Base-by-base conservation (phyloP, 2,797 vertebrate genomes). In the Lacerta agilis region DNA sequence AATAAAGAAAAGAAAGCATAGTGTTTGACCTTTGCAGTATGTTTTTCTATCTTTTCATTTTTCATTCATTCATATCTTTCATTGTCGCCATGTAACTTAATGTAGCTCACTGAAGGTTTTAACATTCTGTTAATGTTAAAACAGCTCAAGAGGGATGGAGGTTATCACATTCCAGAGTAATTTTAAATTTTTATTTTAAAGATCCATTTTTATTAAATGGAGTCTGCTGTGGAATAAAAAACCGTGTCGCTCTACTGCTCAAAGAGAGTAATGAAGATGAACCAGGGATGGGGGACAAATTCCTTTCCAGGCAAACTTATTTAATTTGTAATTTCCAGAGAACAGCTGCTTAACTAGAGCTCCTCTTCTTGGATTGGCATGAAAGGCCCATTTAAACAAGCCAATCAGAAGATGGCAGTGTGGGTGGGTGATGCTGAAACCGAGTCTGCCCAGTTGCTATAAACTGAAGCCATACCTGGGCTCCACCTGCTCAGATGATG, bases 131-230 rank as follows among this genome's bases (percentile, higher is more conserved):
- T 58, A 55, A 15, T 33, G 55, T 55, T 29, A 79, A 69, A 86
- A 79, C 33, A 71, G 61, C 66, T 27, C 73, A 77, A 49, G 71
- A 77, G 75, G 75, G 43, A 27, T 23, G n/a, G 29, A 13, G 61
- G 20, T 67, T 15, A 43, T 66, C 29, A 10, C 43, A 27, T 69
- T 66, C 23, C 64, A 3, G 0, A 79, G n/a, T 36, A 79, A n/a
- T 67, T 55, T 55, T 69, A 25, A 29, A 67, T 82, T 67, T 69
- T 86, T 69, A 86, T 79, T 86, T 86, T 86, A 55, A 29, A 55
- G 49, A 49, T 84, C 43, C 11, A 15, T 36, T 33, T 49, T 79
- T 77, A 36, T 86, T 69, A 36, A 38, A 49, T 29, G 2, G 43
- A 38, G 29, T 23, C 45, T 36, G 11, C 15, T 49, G 33, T 45